Evolutionary conservation across 1,140 invertebrate species (phyloP).

Genomic region (Phymastichus coffea): DNA sequence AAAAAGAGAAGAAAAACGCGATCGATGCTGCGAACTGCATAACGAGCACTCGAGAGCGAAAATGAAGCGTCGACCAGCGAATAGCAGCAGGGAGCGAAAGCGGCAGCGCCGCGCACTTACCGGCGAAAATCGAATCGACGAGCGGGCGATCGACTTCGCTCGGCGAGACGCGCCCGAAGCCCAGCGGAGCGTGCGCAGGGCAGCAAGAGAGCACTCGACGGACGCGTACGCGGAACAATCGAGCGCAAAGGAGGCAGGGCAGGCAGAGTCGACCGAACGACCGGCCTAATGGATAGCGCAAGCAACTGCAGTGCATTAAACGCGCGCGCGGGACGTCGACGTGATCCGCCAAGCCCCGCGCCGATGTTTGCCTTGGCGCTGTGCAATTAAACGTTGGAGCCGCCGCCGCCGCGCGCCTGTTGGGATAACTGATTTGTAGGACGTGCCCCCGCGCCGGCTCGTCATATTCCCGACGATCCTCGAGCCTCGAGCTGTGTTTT

Average conservation of each 20-base stretch:
- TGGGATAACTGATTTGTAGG: slow-evolving; percentile 24
- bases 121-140: no score
- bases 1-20: no score
- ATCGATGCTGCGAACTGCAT: no score
- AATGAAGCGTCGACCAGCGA: no score
- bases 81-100: no score
- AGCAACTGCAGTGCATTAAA: background rate
- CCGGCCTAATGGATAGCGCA: slow-evolving; percentile 12
- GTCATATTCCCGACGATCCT: no score
- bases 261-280: slow-evolving; percentile 20
- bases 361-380: background rate
- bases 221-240: background rate
- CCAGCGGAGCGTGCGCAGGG: background rate
- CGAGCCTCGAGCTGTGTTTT: no score
- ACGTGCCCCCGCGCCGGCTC: no score
- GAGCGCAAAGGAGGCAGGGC: background rate
- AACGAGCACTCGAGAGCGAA: no score
- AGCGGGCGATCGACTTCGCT: no score
- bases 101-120: no score
- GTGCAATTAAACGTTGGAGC: slow-evolving; percentile 6
- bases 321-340: no score
- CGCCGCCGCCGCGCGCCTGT: slow-evolving; percentile 2
- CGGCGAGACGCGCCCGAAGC: background rate
- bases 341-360: background rate
- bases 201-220: background rate